Conservation (phyloP, 2,888 invertebrate species). For the Rhynchonema sp. region DNA sequence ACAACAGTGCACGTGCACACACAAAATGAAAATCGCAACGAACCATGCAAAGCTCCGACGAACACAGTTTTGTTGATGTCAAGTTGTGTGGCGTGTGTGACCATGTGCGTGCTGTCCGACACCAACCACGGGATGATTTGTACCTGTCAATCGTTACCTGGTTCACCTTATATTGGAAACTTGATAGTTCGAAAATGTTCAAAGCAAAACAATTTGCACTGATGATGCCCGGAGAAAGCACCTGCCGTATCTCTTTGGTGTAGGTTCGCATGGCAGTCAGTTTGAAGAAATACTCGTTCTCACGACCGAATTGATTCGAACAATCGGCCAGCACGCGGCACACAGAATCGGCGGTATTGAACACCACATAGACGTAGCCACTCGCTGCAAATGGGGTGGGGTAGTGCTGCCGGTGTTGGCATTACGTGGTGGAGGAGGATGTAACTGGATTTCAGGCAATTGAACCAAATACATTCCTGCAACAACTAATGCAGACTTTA, state of each 20-base stretch:
- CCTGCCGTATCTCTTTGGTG: background rate
- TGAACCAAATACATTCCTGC: too few species aligned
- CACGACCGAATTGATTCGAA: background rate
- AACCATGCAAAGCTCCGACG: background rate
- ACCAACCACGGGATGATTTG: background rate
- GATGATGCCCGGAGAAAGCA: too few species aligned
- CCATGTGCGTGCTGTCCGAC: background rate
- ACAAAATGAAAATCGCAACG: too few species aligned
- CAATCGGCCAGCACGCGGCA: background rate
- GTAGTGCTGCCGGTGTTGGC: too few species aligned
- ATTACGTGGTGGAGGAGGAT: too few species aligned
- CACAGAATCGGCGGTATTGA: background rate
- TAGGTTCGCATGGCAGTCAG: background rate
- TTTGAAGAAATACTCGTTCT: background rate
- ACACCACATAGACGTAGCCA: background rate
- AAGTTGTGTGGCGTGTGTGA: background rate
- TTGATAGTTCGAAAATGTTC: too few species aligned
- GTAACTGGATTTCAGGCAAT: too few species aligned
- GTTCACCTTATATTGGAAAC: background rate
- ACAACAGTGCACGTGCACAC: too few species aligned
- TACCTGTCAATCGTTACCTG: too few species aligned
- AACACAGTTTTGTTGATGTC: background rate
- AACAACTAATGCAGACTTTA: too few species aligned
- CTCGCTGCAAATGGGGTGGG: background rate
- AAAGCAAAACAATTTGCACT: too few species aligned